These are phyloP conservation scores for Sebastes umbrosus DNA, from an alignment of 2,797 vertebrate genomes.

Conservation along the genomic window DNA sequence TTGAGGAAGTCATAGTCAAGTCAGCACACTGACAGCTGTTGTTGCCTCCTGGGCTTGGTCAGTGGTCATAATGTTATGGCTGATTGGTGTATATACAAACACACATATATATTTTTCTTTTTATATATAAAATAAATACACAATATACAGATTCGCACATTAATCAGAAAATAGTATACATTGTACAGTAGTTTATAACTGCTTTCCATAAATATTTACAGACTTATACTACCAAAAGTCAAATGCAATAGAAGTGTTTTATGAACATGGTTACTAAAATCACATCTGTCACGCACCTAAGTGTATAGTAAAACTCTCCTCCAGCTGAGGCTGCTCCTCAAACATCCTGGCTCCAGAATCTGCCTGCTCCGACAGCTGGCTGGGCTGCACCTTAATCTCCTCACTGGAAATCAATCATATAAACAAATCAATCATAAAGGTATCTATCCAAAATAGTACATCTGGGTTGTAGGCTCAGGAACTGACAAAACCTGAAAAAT, in stretches of 20 bases:
- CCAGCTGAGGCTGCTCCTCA: conserved; percentile 93
- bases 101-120: neutral
- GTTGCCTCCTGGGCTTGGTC: rapidly evolving
- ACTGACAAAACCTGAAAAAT: neutral
- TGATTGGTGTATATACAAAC: neutral
- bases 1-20: too few relatives aligned
- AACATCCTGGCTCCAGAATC: conserved; percentile 87
- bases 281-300: conserved; percentile 81
- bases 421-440: neutral
- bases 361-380: conserved; percentile 86
- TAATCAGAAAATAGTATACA: neutral
- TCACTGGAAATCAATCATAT: conserved; percentile 81
- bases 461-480: neutral
- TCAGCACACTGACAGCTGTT: too few relatives aligned
- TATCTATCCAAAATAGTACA: neutral
- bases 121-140: too few relatives aligned
- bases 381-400: conserved; percentile 94
- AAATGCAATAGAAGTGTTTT: neutral
- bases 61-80: too few relatives aligned
- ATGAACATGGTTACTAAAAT: too few relatives aligned
- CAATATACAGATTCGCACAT: neutral
- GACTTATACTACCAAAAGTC: neutral
- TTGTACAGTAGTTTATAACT: neutral
- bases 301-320: conserved; percentile 99
- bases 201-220: neutral